Evolutionary conservation across 1,140 invertebrate genomes (phyloP).

Genomic region (Phocides pigmalion): DNA sequence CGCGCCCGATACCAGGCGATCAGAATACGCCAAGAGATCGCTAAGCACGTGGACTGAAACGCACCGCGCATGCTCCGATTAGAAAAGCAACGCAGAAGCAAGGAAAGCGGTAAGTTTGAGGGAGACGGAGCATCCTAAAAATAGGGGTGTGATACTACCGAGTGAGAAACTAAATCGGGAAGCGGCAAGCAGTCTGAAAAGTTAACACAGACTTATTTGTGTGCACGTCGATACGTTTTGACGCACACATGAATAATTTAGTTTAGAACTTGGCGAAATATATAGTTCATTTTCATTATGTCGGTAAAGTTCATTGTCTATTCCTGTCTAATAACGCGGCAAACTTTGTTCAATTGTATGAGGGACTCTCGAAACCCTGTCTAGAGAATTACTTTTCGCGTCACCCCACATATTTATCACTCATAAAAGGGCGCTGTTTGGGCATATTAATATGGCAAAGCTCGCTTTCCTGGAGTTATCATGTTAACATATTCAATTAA

Average conservation of each 20-base stretch:
- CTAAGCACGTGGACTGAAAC: constrained; percentile 65
- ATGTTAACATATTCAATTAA: too few species aligned
- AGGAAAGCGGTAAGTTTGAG: constrained; percentile 58
- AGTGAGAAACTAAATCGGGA: constrained; percentile 66
- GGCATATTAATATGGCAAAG: not conserved
- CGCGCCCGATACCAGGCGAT: constrained; percentile 73
- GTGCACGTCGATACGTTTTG: constrained; percentile 16
- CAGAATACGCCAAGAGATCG: constrained; percentile 56
- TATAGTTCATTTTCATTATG: constrained; percentile 26
- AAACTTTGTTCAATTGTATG: constrained; percentile 9
- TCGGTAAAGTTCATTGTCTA: constrained; percentile 19
- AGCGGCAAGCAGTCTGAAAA: constrained; percentile 79
- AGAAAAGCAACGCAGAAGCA: constrained; percentile 50
- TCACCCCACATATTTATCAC: not conserved
- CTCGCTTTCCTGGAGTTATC: not conserved
- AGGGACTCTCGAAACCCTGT: constrained; percentile 3
- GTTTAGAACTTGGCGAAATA: constrained; percentile 31
- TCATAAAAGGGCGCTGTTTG: not conserved
- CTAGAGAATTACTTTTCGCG: not conserved
- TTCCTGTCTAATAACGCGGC: constrained; percentile 7
- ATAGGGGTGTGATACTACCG: constrained; percentile 63
- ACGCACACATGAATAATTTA: constrained; percentile 37
- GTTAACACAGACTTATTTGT: constrained; percentile 47
- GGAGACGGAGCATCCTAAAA: constrained; percentile 60
- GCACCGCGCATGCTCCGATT: constrained; percentile 69